Percentiles rank a stretch among this genome's conserved stretches.
Conservation (phyloP, 2,888 invertebrate species). For the Ecliptopera silaceata region DNA sequence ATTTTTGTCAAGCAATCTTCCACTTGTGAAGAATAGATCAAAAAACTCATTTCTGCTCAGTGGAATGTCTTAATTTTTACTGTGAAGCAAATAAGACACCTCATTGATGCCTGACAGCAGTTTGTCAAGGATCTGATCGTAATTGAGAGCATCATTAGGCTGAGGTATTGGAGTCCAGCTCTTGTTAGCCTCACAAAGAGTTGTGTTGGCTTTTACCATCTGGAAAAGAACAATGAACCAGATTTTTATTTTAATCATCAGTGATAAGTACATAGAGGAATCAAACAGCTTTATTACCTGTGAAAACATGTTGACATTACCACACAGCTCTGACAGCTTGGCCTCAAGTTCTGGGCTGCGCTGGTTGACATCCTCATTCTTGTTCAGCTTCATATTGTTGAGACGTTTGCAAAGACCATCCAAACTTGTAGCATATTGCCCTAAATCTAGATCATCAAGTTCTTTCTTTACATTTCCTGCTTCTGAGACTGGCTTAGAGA, state of each 20-base stretch:
- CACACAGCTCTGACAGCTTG: constrained; percentile 59
- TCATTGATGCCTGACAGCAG: constrained; percentile 67
- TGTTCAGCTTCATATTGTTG: constrained; percentile 56
- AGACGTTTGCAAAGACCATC: constrained; percentile 66
- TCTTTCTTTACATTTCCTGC: constrained; percentile 27
- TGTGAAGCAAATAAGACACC: constrained; percentile 64
- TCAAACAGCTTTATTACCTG: constrained; percentile 48
- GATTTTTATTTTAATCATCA: too few relatives aligned
- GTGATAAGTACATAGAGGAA: not conserved
- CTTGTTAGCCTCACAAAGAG: constrained; percentile 55
- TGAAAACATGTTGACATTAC: constrained; percentile 67
- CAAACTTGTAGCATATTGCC: constrained; percentile 60
- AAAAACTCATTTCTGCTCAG: not conserved
- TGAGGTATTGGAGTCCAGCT: constrained; percentile 47
- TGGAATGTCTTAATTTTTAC: constrained; percentile 49
- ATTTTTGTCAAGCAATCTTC: not conserved
- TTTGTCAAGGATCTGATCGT: constrained; percentile 63
- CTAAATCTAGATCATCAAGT: constrained; percentile 54
- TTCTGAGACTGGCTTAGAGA: constrained; percentile 36
- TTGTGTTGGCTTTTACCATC: constrained; percentile 67
- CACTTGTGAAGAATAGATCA: not conserved
- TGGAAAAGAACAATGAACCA: constrained; percentile 40
- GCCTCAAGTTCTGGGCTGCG: constrained; percentile 60
- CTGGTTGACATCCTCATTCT: constrained; percentile 44
- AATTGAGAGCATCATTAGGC: constrained; percentile 49